phyloP scores from a whole-genome alignment of 1,140 invertebrate species.

The Lepidurus arcticus region DNA sequence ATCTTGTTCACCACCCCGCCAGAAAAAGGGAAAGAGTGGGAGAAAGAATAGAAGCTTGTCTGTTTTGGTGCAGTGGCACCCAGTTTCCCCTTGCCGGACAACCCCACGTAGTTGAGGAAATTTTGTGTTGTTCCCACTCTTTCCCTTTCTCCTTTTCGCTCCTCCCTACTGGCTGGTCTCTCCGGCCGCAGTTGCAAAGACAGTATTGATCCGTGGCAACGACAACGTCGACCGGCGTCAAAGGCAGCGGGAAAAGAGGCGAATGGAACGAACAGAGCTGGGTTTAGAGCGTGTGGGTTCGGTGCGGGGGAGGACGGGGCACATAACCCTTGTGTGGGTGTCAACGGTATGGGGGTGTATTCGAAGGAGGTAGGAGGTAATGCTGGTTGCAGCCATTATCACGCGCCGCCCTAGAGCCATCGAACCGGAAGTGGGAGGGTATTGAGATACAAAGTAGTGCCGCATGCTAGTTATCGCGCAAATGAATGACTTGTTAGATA shows the following conservation, averaged over 20 bases:
- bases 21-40: neutral
- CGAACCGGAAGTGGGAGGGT: conserved; percentile 11
- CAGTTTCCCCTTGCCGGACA: neutral
- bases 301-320: neutral
- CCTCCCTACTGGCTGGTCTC: neutral
- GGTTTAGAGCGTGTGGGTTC: neutral
- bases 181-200: conserved; percentile 11
- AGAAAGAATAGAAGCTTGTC: conserved; percentile 4
- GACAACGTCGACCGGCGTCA: conserved; percentile 17
- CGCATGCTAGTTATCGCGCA: conserved; percentile 9
- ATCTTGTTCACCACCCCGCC: neutral
- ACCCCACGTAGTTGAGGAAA: neutral
- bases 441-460: conserved; percentile 9
- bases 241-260: neutral
- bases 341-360: conserved; percentile 17
- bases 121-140: neutral
- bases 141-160: neutral
- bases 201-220: conserved; percentile 12
- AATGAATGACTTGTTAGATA: neutral
- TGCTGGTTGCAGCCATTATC: conserved; percentile 17
- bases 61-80: neutral
- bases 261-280: neutral
- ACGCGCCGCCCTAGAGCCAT: conserved; percentile 3
- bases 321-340: neutral
- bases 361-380: neutral